phyloP scores from a whole-genome alignment of 37 sponge, comb jelly and placozoan species.

The Haliclona indistincta region DNA sequence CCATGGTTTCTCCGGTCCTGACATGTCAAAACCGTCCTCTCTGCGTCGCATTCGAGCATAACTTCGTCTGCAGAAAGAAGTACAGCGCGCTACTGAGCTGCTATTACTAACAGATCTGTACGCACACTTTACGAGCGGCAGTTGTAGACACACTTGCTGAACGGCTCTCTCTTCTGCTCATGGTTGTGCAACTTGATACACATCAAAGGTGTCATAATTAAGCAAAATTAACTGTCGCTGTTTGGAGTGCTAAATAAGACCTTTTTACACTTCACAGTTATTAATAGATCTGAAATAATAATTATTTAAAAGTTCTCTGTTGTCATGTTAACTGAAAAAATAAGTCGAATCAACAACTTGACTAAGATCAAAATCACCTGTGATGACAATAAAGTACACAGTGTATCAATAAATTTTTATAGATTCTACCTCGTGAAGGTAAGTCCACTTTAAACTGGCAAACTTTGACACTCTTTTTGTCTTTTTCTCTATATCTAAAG shows the following conservation, averaged over 20 bases:
- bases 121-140: too few relatives aligned
- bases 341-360: slow-evolving; percentile 74
- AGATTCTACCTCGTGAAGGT: slow-evolving; percentile 22
- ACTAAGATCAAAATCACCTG: slow-evolving; percentile 71
- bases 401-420: background rate
- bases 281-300: background rate
- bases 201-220: too few relatives aligned
- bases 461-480: slow-evolving; percentile 2
- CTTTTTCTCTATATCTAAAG: slow-evolving; percentile 23
- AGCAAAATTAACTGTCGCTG: too few relatives aligned
- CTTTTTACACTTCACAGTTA: too few relatives aligned
- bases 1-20: slow-evolving; percentile 19
- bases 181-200: too few relatives aligned
- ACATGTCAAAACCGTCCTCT: slow-evolving; percentile 34
- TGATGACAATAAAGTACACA: slow-evolving; percentile 1
- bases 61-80: background rate
- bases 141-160: too few relatives aligned
- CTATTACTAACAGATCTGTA: too few relatives aligned
- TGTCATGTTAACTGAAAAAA: slow-evolving; percentile 73
- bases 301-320: background rate
- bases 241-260: too few relatives aligned
- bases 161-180: too few relatives aligned
- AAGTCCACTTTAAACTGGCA: slow-evolving; percentile 27
- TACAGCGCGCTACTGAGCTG: too few relatives aligned
- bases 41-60: slow-evolving; percentile 5